Percentiles rank a stretch among this genome's conserved stretches.
Evolutionary conservation across 2,797 vertebrate genomes (phyloP).

Genomic region (Craterocephalus amniculus): DNA sequence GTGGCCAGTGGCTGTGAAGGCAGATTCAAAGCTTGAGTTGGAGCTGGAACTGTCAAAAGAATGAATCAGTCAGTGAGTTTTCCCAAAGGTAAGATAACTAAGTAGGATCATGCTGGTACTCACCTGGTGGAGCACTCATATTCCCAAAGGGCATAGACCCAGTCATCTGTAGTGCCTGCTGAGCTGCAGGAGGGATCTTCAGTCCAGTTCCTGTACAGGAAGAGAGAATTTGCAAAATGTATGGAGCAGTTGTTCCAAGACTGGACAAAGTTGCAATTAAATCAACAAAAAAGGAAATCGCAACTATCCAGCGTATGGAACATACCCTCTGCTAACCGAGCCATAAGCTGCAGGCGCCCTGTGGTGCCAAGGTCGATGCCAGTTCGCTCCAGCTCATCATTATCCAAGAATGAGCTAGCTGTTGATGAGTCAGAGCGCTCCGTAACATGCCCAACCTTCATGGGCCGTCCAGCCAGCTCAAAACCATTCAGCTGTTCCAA

Average conservation of each 20-base stretch:
- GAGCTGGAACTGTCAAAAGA: constrained; percentile 68
- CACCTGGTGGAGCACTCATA: constrained; percentile 83
- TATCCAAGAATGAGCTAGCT: constrained; percentile 97
- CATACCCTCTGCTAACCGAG: constrained; percentile 95
- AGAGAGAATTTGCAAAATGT: not conserved
- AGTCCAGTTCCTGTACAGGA: constrained; percentile 89
- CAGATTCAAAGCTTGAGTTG: constrained; percentile 83
- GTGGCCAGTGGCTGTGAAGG: constrained; percentile 94
- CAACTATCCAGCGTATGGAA: not conserved
- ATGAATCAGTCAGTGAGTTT: not conserved
- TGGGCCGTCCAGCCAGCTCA: constrained; percentile 95
- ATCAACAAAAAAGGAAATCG: not conserved
- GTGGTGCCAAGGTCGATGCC: constrained; percentile 98
- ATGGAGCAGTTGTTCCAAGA: not conserved
- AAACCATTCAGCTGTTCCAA: constrained; percentile 98
- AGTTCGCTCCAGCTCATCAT: constrained; percentile 96
- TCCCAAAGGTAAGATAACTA: not conserved
- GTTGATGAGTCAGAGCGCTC: constrained; percentile 97
- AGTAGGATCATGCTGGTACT: constrained; percentile 28
- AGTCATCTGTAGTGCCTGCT: constrained; percentile 98
- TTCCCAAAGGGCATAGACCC: constrained; percentile 93
- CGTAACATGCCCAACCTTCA: constrained; percentile 98
- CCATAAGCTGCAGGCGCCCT: constrained; percentile 97
- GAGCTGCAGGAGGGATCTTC: constrained; percentile 96
- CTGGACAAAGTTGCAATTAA: not conserved